Evolutionary conservation across 2,113 vertebrate species (phyloP), one percentile per base, ranked within the genome.

Genomic region (Platichthys flesus): DNA sequence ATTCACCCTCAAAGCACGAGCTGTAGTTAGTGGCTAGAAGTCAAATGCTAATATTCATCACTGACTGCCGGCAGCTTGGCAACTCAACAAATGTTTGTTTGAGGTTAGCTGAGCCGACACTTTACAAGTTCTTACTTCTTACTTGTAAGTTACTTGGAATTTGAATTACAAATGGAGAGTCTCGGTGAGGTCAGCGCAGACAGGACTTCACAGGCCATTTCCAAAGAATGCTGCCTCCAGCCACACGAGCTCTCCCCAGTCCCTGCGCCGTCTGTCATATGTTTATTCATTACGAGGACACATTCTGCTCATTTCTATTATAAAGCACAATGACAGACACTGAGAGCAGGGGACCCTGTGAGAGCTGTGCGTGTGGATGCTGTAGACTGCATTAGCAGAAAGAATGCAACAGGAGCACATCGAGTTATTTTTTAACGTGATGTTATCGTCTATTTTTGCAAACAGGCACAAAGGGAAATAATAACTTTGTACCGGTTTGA

Each of bases 101-200:
- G 13, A 9, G 51, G 49, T 78, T 63, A 59, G 79, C 79, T 78
- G 58, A 86, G 70, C 70, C 37, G 76, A 79, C 79, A 60, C 60
- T 79, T 86, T 67, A 52, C 62, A 71, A 68, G 67, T 70, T 80
- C 47, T 13, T 66, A 65, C 49, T 66, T 70, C 66, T 24, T 24
- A 24, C 24, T 24, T 24, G 24, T 24, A 24, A 24, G 2, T 24
- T 2, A 24, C 24, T 24, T 58, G 65, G 51, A 63, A 74, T 79
- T 62, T 62, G n/a, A 65, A 52, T 68, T 56, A 45, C 67, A 80
- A 66, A 74, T 67, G 14, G 49, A 76, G 79, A 74, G 71, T 76
- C 31, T 52, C 24, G 21, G 67, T 31, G 21, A 67, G 68, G 60
- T 66, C 64, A 67, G 5, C 31, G 35, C 45, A 54, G 14, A 31